Evolutionary conservation across 2,888 invertebrate genomes (phyloP).

Genomic region (Aphelenchoides bicaudatus): DNA sequence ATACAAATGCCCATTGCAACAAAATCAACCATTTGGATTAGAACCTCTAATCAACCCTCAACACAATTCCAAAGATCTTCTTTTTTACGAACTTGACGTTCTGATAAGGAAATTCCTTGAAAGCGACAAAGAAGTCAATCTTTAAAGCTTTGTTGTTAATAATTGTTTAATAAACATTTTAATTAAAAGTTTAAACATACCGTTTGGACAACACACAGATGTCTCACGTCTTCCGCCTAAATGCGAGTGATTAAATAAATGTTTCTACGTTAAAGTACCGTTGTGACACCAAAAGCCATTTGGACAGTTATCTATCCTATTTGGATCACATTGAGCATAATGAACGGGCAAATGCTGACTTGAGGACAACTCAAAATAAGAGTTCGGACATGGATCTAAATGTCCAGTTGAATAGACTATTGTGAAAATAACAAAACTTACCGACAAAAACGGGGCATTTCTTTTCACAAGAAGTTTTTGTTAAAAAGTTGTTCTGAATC

Average conservation of each 20-base stretch:
- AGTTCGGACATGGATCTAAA: constrained; percentile 36
- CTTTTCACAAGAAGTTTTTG: constrained; percentile 41
- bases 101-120: background rate
- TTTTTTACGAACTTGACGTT: constrained; percentile 7
- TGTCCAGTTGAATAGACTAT: too few relatives aligned
- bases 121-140: too few relatives aligned
- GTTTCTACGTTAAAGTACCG: too few relatives aligned
- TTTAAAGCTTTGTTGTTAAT: too few relatives aligned
- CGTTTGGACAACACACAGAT: constrained; percentile 56
- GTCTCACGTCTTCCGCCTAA: constrained; percentile 43
- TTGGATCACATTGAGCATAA: constrained; percentile 20
- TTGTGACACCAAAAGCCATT: constrained; percentile 55
- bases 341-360: constrained; percentile 3
- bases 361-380: constrained; percentile 16
- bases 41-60: constrained; percentile 13
- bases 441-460: constrained; percentile 48
- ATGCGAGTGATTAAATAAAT: background rate
- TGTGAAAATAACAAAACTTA: background rate
- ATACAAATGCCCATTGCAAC: constrained; percentile 21
- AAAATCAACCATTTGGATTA: constrained; percentile 26
- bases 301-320: constrained; percentile 40
- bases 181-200: constrained; percentile 31
- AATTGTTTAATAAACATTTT: background rate
- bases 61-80: background rate
- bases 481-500: constrained; percentile 52